phyloP scores from a whole-genome alignment of 2,888 invertebrate genomes.

The Cosmia trapezina region DNA sequence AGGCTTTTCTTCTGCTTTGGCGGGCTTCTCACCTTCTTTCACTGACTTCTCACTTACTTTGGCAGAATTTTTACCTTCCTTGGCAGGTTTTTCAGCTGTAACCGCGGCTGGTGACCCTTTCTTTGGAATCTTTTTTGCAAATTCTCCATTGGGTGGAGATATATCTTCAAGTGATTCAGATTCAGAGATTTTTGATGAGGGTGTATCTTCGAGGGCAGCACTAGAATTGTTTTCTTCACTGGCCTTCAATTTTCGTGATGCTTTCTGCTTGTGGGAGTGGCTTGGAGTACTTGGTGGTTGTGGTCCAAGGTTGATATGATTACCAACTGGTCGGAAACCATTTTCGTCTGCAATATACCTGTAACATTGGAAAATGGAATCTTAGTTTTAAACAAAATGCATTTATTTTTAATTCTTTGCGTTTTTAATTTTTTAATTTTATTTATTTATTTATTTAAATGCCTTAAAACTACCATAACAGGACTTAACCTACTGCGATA shows the following conservation, averaged over 20 bases:
- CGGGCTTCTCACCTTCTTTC: not conserved
- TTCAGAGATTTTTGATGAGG: conserved; percentile 55
- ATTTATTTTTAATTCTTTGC: not conserved
- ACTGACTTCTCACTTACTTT: not conserved
- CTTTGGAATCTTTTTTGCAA: conserved; percentile 44
- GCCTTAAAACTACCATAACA: too few relatives aligned
- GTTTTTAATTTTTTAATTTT: too few relatives aligned
- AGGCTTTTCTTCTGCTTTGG: not conserved
- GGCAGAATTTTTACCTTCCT: conserved; percentile 6
- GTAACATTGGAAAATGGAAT: conserved; percentile 34
- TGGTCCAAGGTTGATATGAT: conserved; percentile 90
- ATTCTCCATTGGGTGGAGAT: conserved; percentile 35
- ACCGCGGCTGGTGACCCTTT: not conserved
- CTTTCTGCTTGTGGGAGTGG: conserved; percentile 66
- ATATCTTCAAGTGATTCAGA: conserved; percentile 41
- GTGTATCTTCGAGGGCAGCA: conserved; percentile 54
- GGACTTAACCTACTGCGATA: too few relatives aligned
- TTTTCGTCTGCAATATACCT: conserved; percentile 94
- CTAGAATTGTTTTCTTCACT: conserved; percentile 64
- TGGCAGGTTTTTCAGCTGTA: not conserved
- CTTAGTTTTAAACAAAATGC: not conserved
- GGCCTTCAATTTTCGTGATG: conserved; percentile 71
- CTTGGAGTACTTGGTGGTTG: conserved; percentile 60
- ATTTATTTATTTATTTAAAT: too few relatives aligned
- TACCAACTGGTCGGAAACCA: conserved; percentile 92